Conservation (phyloP, 2,113 vertebrate species). For the Zosterops japonicus region DNA sequence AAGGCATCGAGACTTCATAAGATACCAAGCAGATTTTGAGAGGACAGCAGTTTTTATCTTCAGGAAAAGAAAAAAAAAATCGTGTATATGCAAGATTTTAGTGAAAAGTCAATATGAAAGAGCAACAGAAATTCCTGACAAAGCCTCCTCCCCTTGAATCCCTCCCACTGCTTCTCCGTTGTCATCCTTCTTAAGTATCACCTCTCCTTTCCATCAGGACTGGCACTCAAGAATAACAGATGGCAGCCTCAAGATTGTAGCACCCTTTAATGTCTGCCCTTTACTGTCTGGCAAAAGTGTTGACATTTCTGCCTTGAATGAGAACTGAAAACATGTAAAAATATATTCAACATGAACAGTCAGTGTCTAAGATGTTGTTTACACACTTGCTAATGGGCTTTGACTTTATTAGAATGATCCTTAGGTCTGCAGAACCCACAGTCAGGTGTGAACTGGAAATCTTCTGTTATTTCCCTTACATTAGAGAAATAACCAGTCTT, state of each 20-base stretch:
- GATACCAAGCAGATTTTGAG: conserved; percentile 51
- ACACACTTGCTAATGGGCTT: conserved; percentile 69
- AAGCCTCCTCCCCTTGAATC: conserved; percentile 21
- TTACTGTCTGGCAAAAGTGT: conserved; percentile 79
- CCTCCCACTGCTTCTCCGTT: conserved; percentile 58
- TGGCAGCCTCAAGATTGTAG: conserved; percentile 78
- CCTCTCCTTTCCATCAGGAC: conserved; percentile 67
- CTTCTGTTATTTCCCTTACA: neutral
- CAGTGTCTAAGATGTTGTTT: conserved; percentile 71
- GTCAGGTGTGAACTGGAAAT: conserved; percentile 58
- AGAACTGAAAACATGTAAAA: conserved; percentile 78
- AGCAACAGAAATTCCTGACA: conserved; percentile 55
- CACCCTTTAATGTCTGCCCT: conserved; percentile 79
- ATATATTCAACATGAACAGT: conserved; percentile 72
- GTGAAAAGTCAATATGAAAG: conserved; percentile 40
- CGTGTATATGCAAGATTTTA: conserved; percentile 20
- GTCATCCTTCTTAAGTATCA: conserved; percentile 74
- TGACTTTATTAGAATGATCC: conserved; percentile 64
- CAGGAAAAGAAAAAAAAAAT: neutral
- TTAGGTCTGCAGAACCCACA: conserved; percentile 45
- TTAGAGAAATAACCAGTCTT: neutral
- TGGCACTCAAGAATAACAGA: conserved; percentile 77
- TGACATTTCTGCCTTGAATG: conserved; percentile 79
- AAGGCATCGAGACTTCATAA: conserved; percentile 37
- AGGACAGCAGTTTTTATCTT: conserved; percentile 47